These are phyloP conservation scores for Nymphicus hollandicus DNA, from an alignment of 2,113 vertebrate species.

Conservation along the genomic window DNA sequence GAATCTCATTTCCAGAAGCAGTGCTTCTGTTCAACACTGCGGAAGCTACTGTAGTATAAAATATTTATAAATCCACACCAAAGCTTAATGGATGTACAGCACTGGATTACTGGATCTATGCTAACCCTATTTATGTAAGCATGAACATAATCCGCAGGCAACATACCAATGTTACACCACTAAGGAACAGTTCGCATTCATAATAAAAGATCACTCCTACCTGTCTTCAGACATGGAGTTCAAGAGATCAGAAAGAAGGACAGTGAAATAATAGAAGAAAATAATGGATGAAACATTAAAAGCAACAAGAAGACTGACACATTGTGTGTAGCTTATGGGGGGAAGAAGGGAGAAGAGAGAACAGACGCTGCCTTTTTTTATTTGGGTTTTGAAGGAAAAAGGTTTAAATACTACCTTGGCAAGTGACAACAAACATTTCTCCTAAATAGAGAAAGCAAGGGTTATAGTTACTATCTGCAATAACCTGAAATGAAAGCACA, in stretches of 20 bases:
- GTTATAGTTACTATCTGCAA: background rate
- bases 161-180: background rate
- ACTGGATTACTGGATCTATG: conserved; percentile 4
- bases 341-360: rapidly evolving
- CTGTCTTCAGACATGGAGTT: background rate
- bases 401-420: background rate
- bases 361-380: background rate
- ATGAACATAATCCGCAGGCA: background rate
- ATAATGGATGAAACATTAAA: background rate
- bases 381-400: background rate
- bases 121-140: conserved; percentile 31
- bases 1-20: background rate
- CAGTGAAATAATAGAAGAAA: background rate
- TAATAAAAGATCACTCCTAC: background rate
- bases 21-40: background rate
- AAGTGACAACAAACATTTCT: background rate
- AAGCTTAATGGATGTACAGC: background rate
- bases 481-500: background rate
- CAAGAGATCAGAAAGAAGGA: background rate
- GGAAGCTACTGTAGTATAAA: background rate
- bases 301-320: background rate
- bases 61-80: conserved; percentile 1
- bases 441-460: background rate
- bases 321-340: background rate
- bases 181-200: background rate